phyloP scores from a whole-genome alignment of 2,797 vertebrate species.

The Gallirallus australis region DNA sequence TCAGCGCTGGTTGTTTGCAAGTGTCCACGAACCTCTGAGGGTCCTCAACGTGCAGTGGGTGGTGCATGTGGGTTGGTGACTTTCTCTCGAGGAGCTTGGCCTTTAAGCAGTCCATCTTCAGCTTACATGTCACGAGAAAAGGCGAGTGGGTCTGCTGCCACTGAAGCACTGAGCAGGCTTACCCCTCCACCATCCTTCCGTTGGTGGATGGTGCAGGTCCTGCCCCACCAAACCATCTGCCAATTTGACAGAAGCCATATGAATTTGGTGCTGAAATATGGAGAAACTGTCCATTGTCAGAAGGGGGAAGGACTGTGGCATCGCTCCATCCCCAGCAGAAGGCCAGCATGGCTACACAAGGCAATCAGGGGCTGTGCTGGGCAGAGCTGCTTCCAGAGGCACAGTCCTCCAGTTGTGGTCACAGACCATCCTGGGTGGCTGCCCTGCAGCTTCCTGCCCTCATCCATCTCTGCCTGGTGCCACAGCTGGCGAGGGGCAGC shows the following conservation, averaged over 20 bases:
- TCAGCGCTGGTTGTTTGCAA: rapidly evolving
- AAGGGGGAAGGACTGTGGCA: no score
- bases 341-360: rapidly evolving
- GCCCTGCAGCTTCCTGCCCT: rapidly evolving
- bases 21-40: rapidly evolving
- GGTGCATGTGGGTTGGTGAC: rapidly evolving
- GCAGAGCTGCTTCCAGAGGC: not conserved
- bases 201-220: no score
- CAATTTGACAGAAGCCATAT: rapidly evolving
- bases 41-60: rapidly evolving
- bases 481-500: rapidly evolving
- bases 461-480: rapidly evolving
- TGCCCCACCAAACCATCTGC: not conserved
- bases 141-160: not conserved
- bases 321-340: not conserved
- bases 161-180: rapidly evolving
- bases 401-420: rapidly evolving
- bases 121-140: rapidly evolving
- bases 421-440: rapidly evolving
- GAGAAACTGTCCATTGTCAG: no score
- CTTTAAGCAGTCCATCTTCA: rapidly evolving
- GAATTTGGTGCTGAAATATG: not conserved
- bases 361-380: rapidly evolving
- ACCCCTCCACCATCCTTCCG: rapidly evolving
- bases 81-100: no score